Conservation (phyloP, 1,140 invertebrate species). For the Leptinotarsa defecta region DNA sequence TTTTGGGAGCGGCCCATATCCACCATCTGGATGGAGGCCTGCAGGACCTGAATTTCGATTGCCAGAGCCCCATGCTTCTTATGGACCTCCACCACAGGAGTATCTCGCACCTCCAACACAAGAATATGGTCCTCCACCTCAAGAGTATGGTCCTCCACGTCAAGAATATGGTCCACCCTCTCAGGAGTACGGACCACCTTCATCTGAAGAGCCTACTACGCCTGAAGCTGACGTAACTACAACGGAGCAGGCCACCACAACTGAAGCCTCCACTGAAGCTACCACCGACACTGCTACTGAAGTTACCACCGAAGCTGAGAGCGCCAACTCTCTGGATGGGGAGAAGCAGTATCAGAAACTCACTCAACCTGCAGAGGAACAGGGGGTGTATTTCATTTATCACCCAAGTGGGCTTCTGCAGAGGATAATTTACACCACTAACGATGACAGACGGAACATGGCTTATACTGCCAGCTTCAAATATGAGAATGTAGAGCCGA, state of each 20-base stretch:
- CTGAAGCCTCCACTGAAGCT: slow-evolving; percentile 17
- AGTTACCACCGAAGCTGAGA: slow-evolving; percentile 24
- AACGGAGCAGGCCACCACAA: slow-evolving; percentile 41
- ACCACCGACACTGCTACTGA: neutral
- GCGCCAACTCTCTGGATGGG: slow-evolving; percentile 28
- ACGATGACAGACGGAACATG: slow-evolving; percentile 60
- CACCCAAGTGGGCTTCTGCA: slow-evolving; percentile 62
- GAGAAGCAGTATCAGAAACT: slow-evolving; percentile 13
- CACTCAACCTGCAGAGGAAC: slow-evolving; percentile 35
- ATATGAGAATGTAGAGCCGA: slow-evolving; percentile 62
- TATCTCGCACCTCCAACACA: neutral
- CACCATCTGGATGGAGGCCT: slow-evolving; percentile 16
- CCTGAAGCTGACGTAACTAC: slow-evolving; percentile 31
- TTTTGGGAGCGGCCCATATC: neutral
- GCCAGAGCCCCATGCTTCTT: neutral
- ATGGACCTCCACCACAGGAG: neutral
- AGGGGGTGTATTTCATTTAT: slow-evolving; percentile 61
- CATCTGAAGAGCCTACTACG: slow-evolving; percentile 11
- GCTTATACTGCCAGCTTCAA: slow-evolving; percentile 61
- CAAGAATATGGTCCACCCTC: slow-evolving; percentile 6
- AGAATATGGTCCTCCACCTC: slow-evolving; percentile 38
- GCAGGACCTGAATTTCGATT: slow-evolving; percentile 8
- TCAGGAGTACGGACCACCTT: slow-evolving; percentile 19
- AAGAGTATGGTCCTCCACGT: neutral
- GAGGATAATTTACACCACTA: slow-evolving; percentile 59